phyloP scores from a whole-genome alignment of 2,797 vertebrate genomes.

The Molothrus aeneus region DNA sequence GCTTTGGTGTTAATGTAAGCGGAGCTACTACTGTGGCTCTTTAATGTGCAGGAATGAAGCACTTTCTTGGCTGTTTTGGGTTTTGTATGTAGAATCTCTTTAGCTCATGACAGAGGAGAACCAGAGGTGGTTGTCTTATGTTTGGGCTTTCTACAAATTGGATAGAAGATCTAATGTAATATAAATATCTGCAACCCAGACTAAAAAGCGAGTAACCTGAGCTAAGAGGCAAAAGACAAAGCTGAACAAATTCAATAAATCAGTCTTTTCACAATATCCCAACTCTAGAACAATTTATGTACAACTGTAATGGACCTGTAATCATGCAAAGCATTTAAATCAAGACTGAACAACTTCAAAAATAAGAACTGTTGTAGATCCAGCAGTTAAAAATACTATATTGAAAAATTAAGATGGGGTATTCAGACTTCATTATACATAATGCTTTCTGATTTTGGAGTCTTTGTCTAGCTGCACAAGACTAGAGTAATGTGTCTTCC shows the following conservation, averaged over 20 bases:
- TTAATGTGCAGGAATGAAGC: neutral
- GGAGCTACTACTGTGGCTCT: neutral
- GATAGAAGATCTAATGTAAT: neutral
- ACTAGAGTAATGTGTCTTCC: neutral
- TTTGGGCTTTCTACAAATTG: neutral
- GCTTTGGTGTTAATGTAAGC: neutral
- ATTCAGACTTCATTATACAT: neutral
- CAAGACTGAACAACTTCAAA: neutral
- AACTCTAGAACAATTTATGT: neutral
- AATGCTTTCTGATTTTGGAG: neutral
- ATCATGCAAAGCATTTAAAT: neutral
- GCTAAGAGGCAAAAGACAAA: neutral
- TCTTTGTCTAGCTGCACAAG: neutral
- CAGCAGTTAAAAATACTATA: neutral
- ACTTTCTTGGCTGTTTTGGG: neutral
- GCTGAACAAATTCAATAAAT: neutral
- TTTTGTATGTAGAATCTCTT: neutral
- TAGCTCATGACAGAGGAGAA: neutral
- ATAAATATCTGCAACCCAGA: neutral
- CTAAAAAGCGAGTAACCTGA: neutral
- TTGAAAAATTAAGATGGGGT: neutral
- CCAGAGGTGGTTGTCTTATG: neutral
- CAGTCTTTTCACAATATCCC: neutral
- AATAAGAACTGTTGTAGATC: neutral
- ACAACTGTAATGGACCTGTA: neutral